Evolutionary conservation across 2,113 vertebrate species (phyloP).

Genomic region (Antechinus flavipes): DNA sequence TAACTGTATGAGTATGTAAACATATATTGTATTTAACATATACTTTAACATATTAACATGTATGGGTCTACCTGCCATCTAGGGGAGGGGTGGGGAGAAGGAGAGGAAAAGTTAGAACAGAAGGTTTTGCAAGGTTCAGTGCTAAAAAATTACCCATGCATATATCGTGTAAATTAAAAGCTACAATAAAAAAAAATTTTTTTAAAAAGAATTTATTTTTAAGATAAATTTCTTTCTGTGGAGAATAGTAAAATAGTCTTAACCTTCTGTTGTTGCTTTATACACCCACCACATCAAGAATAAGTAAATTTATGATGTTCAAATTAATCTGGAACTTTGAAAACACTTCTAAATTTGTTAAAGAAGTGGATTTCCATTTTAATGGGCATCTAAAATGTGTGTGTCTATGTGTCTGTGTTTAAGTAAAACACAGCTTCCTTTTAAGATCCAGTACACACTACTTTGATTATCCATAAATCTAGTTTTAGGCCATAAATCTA

Average conservation of each 20-base stretch:
- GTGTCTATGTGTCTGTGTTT: not conserved
- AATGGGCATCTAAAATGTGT: not conserved
- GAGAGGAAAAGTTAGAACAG: too few relatives aligned
- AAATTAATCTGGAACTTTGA: not conserved
- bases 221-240: conserved; percentile 29
- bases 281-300: rapidly evolving
- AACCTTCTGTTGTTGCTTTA: too few relatives aligned
- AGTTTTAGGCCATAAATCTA: not conserved
- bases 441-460: not conserved
- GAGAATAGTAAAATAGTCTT: conserved; percentile 15
- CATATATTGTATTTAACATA: too few relatives aligned
- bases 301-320: not conserved
- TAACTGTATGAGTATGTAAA: too few relatives aligned
- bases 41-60: too few relatives aligned
- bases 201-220: not conserved
- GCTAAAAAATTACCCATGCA: too few relatives aligned
- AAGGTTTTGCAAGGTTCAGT: too few relatives aligned
- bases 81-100: too few relatives aligned
- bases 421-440: not conserved
- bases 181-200: too few relatives aligned
- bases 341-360: not conserved
- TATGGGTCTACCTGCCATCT: too few relatives aligned
- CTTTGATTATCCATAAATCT: not conserved
- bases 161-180: too few relatives aligned
- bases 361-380: not conserved